phyloP scores from a whole-genome alignment of 92 coral and sea anemone genomes.

The Porites lobata region DNA sequence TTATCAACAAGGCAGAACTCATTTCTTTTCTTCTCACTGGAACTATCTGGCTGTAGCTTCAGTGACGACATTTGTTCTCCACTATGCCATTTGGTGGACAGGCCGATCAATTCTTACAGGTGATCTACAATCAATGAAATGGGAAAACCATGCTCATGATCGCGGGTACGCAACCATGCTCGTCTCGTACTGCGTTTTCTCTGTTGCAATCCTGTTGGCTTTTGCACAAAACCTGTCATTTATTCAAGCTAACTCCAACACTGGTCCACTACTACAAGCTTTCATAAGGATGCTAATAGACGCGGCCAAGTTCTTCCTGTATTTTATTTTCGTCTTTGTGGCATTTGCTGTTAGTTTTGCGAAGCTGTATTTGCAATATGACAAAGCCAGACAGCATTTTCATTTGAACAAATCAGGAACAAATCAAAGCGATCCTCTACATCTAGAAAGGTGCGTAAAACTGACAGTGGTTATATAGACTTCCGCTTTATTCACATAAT shows the following conservation, averaged over 20 bases:
- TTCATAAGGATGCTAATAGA: conserved; percentile 53
- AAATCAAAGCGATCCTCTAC: conserved; percentile 30
- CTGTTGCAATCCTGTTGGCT: conserved; percentile 43
- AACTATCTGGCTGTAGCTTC: conserved; percentile 40
- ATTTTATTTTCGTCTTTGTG: conserved; percentile 47
- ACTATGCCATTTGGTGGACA: conserved; percentile 34
- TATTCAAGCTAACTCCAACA: conserved; percentile 32
- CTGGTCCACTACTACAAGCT: conserved; percentile 58
- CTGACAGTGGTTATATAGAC: too few relatives aligned
- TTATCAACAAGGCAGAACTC: conserved; percentile 38
- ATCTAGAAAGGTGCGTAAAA: conserved; percentile 24
- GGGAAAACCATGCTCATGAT: conserved; percentile 20
- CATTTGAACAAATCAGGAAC: neutral
- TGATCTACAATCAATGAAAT: neutral
- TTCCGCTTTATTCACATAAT: too few relatives aligned
- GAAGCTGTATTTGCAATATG: conserved; percentile 53
- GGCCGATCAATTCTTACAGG: conserved; percentile 26
- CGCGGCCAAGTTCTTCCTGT: conserved; percentile 46
- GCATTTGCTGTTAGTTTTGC: conserved; percentile 63
- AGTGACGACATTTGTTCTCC: conserved; percentile 47
- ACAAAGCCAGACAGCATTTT: conserved; percentile 25
- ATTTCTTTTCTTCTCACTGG: conserved; percentile 48
- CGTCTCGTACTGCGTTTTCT: conserved; percentile 42
- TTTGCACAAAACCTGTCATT: conserved; percentile 45
- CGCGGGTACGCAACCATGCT: conserved; percentile 28